Evolutionary conservation across 1,140 invertebrate genomes (phyloP), one percentile per base, ranked within the genome.

Genomic region (Zaprionus inermis): DNA sequence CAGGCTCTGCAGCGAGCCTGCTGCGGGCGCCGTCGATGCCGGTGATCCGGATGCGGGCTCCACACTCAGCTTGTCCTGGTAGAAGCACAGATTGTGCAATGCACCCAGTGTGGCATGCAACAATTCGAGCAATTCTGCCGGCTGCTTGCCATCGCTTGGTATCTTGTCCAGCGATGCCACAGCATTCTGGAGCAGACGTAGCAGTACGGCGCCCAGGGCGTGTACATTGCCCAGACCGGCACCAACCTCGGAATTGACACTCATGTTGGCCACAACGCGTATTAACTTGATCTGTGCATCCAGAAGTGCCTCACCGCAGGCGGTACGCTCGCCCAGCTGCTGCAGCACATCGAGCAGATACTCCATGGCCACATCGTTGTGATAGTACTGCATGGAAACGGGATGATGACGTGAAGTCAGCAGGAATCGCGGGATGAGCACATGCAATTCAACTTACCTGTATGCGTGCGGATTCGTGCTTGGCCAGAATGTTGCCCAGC

Each of bases 401-500:
- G 1, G 14, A 0, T 6, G 46, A 70, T 14, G 38, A 18, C 5
- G 32, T 36, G 20, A 12, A 14, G 14, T 1, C 2, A 36, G 32
- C 2, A 20, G 14, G 9, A 7, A 36, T 36, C 5, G n/a, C n/a
- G 9, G 12, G 9, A 44, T 34, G 36, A 30, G 7, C 5, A 1
- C 32, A 34, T 2, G 7, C 3, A 38, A 46, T 0, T n/a, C 1
- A 5, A 18, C 85, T 81, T 76, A 95, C 95, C 88, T 95, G 93
- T 7, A 94, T 89, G 52, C 96, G 92, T 0, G 96, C 95, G 5
- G 93, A 92, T 44, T 96, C 94, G 80, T 94, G 94, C 68, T 94
- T 95, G 57, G 96, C 95, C 79, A 96, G 94, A 89, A 97, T 94
- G 85, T 97, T 97, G 20, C 96, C 96, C 18, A 97, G 93, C 72